Evolutionary conservation across 1,140 invertebrate genomes (phyloP), one percentile per base, ranked within the genome.

Genomic region (Amyelois transitella): DNA sequence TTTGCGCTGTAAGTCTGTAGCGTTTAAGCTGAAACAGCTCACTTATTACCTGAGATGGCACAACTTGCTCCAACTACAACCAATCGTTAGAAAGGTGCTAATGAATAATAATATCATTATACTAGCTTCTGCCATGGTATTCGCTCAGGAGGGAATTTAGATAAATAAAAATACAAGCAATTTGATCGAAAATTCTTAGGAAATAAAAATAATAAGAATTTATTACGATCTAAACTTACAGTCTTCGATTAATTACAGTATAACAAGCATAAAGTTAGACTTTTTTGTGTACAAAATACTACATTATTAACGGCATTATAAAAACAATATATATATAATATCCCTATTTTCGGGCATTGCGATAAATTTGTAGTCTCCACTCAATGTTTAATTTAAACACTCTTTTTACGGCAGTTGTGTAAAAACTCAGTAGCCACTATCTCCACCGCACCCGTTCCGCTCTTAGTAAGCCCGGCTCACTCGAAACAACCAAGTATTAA

Each of bases 11-110:
- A 72, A 84, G 75, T 75, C 72, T 65, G 72, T 48, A 77, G 64
- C 74, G 70, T 77, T 81, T 84, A 84, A 81, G 81, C 81, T 84
- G 81, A 84, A 81, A 80, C 77, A 76, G 75, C 78, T 84, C 75
- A 75, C 81, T 78, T 78, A 79, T 71, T 82, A 81, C 77, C 77
- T 81, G 81, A 84, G 79, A 84, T 64, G 69, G 70, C 74, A 67
- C 64, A 82, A 84, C 77, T 82, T 84, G 69, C 57, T 69, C 64
- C 49, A 50, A 66, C 69, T 38, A 14, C 12, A 14, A 14, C 12
- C n/a, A 14, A 14, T 38, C 5, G 17, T 38, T 14, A 38, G 32
- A 38, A 14, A 38, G 32, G 32, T 12, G 32, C 32, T 38, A 38
- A 38, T 38, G 32, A 38, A 38, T 38, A 14, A 38, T 38, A 38